These are phyloP conservation scores for Tachina lurida DNA, from an alignment of 2,888 invertebrate genomes.

Conservation along the genomic window DNA sequence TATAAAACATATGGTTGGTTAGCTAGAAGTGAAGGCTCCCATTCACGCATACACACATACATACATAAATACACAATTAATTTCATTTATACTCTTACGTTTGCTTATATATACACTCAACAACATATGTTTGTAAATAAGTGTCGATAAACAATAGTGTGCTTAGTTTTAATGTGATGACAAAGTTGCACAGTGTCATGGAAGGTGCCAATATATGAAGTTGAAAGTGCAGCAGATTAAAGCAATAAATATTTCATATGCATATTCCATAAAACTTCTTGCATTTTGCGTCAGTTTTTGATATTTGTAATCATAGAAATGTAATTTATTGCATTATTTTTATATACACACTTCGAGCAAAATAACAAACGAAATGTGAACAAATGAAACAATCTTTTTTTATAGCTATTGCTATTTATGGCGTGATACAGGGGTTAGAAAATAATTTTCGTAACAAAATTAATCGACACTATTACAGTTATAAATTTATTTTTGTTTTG, in stretches of 20 bases:
- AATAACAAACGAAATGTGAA: no score
- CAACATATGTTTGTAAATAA: slow-evolving; percentile 26
- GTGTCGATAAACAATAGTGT: slow-evolving; percentile 44
- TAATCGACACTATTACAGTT: no score
- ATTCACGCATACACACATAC: background rate
- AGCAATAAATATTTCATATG: no score
- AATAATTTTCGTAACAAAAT: no score
- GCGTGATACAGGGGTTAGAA: no score
- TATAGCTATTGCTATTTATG: no score
- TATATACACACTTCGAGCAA: no score
- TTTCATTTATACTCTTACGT: background rate
- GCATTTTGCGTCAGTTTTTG: background rate
- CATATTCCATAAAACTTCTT: no score
- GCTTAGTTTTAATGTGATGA: slow-evolving; percentile 60
- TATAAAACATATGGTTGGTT: slow-evolving; percentile 65
- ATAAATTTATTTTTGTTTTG: no score
- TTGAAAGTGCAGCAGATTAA: no score
- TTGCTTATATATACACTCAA: background rate
- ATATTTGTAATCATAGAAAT: background rate
- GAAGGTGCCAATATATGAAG: background rate
- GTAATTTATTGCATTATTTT: no score
- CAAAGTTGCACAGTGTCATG: slow-evolving; percentile 37
- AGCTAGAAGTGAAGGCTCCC: slow-evolving; percentile 20
- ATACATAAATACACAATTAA: background rate
- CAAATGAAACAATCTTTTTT: no score